These are phyloP conservation scores for Anoplophora glabripennis DNA, from an alignment of 1,140 invertebrate genomes.

Conservation along the genomic window DNA sequence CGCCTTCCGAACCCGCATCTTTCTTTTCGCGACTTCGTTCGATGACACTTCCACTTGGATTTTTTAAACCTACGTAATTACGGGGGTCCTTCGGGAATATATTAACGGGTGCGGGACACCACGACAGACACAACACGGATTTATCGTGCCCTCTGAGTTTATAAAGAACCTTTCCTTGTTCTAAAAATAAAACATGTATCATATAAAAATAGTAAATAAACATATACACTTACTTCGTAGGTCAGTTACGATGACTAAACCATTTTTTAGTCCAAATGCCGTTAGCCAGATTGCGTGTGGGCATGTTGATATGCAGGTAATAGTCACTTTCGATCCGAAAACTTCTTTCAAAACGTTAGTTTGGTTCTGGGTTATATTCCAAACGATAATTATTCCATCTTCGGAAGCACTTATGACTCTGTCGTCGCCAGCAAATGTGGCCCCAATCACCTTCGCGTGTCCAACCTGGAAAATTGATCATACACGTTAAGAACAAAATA, in stretches of 20 bases:
- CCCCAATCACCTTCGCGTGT: constrained; percentile 52
- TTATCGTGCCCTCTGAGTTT: constrained; percentile 69
- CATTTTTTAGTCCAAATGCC: constrained; percentile 66
- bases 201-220: constrained; percentile 9
- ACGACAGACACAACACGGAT: constrained; percentile 67
- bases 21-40: neutral
- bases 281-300: constrained; percentile 59
- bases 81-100: constrained; percentile 44
- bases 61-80: constrained; percentile 24
- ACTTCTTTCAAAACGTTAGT: constrained; percentile 46
- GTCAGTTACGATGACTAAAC: constrained; percentile 61
- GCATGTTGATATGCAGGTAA: constrained; percentile 60
- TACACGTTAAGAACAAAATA: neutral
- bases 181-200: constrained; percentile 44
- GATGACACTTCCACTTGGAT: constrained; percentile 10
- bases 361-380: constrained; percentile 60
- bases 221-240: constrained; percentile 52
- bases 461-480: constrained; percentile 32
- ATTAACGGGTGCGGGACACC: constrained; percentile 65
- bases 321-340: constrained; percentile 54
- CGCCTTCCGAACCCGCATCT: neutral
- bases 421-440: constrained; percentile 52
- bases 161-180: constrained; percentile 58
- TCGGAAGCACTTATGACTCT: constrained; percentile 58
- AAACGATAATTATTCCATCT: constrained; percentile 60